Percentiles rank a stretch among this genome's conserved stretches.
These are phyloP conservation scores for Daubentonia madagascariensis DNA, from an alignment of 2,113 vertebrate species.

Conservation along the genomic window DNA sequence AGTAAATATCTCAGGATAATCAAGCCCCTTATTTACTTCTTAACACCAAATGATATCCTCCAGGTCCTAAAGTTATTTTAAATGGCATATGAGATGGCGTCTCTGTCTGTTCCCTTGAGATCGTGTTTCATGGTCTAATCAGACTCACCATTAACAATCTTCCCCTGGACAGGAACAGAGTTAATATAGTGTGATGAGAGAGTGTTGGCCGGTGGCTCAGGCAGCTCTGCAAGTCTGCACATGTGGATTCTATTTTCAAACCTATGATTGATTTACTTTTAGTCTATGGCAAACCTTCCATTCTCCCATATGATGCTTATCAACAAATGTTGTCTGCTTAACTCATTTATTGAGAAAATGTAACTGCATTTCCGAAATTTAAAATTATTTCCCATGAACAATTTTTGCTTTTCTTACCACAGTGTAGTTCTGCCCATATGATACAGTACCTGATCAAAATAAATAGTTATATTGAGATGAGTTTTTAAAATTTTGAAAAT, in stretches of 20 bases:
- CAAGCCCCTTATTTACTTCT: constrained; percentile 43
- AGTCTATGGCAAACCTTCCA: constrained; percentile 44
- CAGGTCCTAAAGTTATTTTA: constrained; percentile 49
- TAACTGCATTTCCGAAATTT: constrained; percentile 53
- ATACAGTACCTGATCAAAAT: background rate
- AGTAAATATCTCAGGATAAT: background rate
- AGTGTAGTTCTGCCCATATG: background rate
- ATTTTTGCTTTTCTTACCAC: background rate
- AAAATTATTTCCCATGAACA: constrained; percentile 47
- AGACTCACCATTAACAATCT: constrained; percentile 63
- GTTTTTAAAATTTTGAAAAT: background rate
- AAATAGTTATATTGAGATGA: background rate
- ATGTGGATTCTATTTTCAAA: constrained; percentile 78
- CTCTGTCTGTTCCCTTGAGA: constrained; percentile 34
- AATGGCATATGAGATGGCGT: background rate
- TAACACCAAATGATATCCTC: constrained; percentile 51
- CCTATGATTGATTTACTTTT: constrained; percentile 75
- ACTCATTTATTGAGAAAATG: constrained; percentile 68
- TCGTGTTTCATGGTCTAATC: constrained; percentile 66
- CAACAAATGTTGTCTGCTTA: constrained; percentile 73
- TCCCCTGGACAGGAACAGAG: constrained; percentile 55
- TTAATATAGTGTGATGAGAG: constrained; percentile 68
- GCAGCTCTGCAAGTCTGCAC: constrained; percentile 64
- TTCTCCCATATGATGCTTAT: constrained; percentile 75
- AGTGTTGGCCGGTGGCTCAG: constrained; percentile 61